phyloP scores from a whole-genome alignment of 1,140 invertebrate species.

The Micrasema longulum region DNA sequence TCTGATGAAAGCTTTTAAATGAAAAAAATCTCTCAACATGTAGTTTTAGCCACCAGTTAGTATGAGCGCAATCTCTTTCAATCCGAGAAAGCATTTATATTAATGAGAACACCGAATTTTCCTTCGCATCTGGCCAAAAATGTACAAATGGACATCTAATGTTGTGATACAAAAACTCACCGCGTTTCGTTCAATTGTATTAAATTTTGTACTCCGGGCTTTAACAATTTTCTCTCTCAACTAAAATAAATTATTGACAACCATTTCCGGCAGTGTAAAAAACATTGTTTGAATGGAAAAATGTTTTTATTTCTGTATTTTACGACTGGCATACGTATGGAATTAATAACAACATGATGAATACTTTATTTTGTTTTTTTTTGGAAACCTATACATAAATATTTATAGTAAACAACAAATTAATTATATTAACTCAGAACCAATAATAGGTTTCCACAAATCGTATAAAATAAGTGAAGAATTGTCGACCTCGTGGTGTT shows the following conservation, averaged over 20 bases:
- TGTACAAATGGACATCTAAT: constrained; percentile 31
- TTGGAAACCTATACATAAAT: too few relatives aligned
- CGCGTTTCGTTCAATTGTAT: neutral
- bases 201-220: neutral
- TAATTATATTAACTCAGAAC: too few relatives aligned
- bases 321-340: neutral
- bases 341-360: neutral
- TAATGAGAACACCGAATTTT: constrained; percentile 32
- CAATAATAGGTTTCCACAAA: too few relatives aligned
- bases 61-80: constrained; percentile 27
- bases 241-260: neutral
- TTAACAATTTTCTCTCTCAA: neutral
- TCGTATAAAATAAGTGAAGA: too few relatives aligned
- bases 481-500: too few relatives aligned
- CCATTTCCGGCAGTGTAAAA: neutral
- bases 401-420: too few relatives aligned
- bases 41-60: constrained; percentile 34
- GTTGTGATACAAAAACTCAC: constrained; percentile 14
- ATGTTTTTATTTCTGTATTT: neutral
- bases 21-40: too few relatives aligned
- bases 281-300: neutral
- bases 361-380: too few relatives aligned
- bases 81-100: constrained; percentile 40
- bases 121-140: neutral
- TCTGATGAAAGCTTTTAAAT: too few relatives aligned